Evolutionary conservation across 2,888 invertebrate genomes (phyloP), one percentile per base, ranked within the genome.

Genomic region (Stenotaenia linearis): DNA sequence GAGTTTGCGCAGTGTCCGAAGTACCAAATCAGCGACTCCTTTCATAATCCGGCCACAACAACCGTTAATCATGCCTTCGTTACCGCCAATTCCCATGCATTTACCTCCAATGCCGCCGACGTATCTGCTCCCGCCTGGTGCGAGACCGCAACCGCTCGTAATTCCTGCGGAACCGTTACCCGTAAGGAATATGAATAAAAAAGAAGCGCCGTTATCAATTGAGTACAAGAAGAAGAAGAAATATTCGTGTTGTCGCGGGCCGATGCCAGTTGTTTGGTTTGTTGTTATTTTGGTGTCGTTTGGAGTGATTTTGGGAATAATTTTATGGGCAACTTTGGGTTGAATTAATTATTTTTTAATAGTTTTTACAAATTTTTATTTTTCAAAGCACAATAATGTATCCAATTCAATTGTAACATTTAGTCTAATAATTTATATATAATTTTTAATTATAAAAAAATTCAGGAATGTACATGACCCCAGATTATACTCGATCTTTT

Each of bases 101-200:
- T 79, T 81, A 1, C 80, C 82, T 1, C 82, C 82, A 10, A 78
- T 81, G 80, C 82, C 82, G 10, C 82, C 82, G 3, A 40, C 79
- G 12, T 82, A 81, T 79, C 76, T 83, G 18, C 74, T 82, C 45
- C 83, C 83, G 0, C 82, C 83, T 0, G 80, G 83, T 69, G 82
- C 83, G 81, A 35, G 83, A 28, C 82, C 82, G 0, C 80, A 83
- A 30, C 83, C 83, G 1, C 79, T 81, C 21, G 83, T 83, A 37
- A 81, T 83, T 45, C 83, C 83, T 9, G 83, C 82, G 7, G 83
- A 83, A 74, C 83, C 83, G 1, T 78, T 83, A 28, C 83, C 83
- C 0, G 81, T 83, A 18, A 79, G 83, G 75, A 83, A 83, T 78
- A 82, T 83, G 25, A 80, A 74, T 75, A 83, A 83, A 45, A 30